These are phyloP conservation scores for Rissa tridactyla DNA, from an alignment of 2,113 vertebrate genomes.

Conservation along the genomic window DNA sequence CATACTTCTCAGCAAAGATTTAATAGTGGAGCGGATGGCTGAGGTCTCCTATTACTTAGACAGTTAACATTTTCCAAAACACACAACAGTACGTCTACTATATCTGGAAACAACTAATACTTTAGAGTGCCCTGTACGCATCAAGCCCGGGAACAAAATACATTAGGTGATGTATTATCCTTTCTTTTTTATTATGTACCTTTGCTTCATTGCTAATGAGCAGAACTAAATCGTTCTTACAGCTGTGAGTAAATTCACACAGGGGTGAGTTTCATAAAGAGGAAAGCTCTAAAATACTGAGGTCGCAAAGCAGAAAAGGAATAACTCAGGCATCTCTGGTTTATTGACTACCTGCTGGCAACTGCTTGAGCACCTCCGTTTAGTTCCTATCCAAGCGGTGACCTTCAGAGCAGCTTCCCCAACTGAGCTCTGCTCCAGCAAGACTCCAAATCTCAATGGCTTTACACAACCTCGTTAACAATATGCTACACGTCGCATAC, in stretches of 20 bases:
- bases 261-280: not conserved
- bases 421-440: not conserved
- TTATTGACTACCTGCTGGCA: not conserved
- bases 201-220: slow-evolving; percentile 32
- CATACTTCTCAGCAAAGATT: slow-evolving; percentile 10
- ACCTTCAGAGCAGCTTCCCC: not conserved
- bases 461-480: not conserved
- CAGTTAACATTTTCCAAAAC: slow-evolving; percentile 39
- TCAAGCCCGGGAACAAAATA: slow-evolving; percentile 10
- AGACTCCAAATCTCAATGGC: not conserved
- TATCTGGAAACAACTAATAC: slow-evolving; percentile 43
- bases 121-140: slow-evolving; percentile 1
- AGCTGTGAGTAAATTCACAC: slow-evolving; percentile 7
- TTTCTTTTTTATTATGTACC: slow-evolving; percentile 10
- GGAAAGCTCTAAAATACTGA: not conserved
- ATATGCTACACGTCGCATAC: not conserved
- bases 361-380: not conserved
- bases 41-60: slow-evolving; percentile 33
- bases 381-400: not conserved
- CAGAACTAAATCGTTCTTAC: not conserved
- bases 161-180: slow-evolving; percentile 23
- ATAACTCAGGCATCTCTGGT: not conserved
- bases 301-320: not conserved
- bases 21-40: not conserved
- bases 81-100: not conserved